phyloP scores from a whole-genome alignment of 2,113 vertebrate species.

The Austrofundulus limnaeus region DNA sequence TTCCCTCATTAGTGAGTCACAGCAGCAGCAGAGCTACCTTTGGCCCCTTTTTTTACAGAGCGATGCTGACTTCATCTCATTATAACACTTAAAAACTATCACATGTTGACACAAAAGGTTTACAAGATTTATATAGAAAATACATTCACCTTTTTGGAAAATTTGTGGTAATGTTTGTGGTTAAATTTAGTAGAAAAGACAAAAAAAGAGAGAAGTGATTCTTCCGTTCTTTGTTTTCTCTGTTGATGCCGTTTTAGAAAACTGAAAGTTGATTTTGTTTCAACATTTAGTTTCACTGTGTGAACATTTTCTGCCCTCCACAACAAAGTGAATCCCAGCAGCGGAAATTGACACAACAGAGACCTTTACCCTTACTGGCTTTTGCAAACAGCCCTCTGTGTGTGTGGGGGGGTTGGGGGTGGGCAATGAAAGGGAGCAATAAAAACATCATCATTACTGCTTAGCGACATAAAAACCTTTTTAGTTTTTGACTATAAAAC shows the following conservation, averaged over 20 bases:
- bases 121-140: background rate
- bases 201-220: too few species aligned
- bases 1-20: background rate
- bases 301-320: background rate
- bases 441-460: background rate
- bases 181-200: background rate
- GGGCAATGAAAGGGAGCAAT: background rate
- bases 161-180: too few species aligned
- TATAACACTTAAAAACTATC: background rate
- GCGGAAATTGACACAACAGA: background rate
- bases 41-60: background rate
- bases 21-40: background rate
- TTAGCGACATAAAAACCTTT: background rate
- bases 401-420: too few species aligned
- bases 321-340: background rate
- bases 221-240: too few species aligned
- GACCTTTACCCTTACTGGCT: background rate
- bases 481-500: background rate
- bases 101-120: too few species aligned
- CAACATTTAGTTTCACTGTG: too few species aligned
- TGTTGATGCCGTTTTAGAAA: too few species aligned
- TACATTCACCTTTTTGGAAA: too few species aligned
- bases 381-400: background rate
- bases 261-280: too few species aligned
- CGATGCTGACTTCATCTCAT: background rate